phyloP scores from a whole-genome alignment of 1,140 invertebrate species.

The Dinothrombium tinctorium region DNA sequence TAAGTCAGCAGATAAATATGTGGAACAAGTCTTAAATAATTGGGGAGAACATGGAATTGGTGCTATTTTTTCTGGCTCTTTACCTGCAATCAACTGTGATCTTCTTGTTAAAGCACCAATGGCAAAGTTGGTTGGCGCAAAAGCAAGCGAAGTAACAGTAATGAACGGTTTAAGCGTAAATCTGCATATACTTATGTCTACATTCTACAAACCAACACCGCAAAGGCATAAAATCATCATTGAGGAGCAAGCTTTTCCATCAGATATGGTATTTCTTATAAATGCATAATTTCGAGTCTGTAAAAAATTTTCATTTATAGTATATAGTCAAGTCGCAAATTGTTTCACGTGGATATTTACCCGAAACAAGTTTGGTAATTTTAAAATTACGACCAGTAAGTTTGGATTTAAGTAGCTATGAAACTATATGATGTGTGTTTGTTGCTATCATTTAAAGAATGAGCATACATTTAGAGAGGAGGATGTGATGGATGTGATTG shows the following conservation, averaged over 20 bases:
- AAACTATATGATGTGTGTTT: too few species aligned
- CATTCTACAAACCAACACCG: conserved; percentile 31
- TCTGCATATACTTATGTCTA: conserved; percentile 24
- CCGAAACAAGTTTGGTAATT: conserved; percentile 24
- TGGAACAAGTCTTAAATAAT: conserved; percentile 23
- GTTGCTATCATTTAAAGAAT: conserved; percentile 18
- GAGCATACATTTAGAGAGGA: conserved; percentile 26
- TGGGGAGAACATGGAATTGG: conserved; percentile 27
- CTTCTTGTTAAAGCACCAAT: conserved; percentile 21
- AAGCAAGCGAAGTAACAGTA: conserved; percentile 24
- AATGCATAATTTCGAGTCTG: background rate
- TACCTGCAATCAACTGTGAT: conserved; percentile 28
- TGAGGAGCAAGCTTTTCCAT: conserved; percentile 33
- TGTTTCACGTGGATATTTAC: conserved; percentile 26
- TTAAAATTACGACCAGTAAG: conserved; percentile 27
- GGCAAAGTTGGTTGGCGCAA: conserved; percentile 25
- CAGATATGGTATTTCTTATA: conserved; percentile 34
- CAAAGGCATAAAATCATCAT: conserved; percentile 31
- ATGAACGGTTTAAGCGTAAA: conserved; percentile 34
- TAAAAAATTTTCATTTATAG: conserved; percentile 19
- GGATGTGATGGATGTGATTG: conserved; percentile 29
- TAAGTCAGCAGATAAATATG: conserved; percentile 19
- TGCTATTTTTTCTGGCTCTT: conserved; percentile 23
- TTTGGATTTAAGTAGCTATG: background rate
- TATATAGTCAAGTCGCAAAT: conserved; percentile 34